Evolutionary conservation across 1,140 invertebrate genomes (phyloP), one percentile per base, ranked within the genome.

Genomic region (Bathynomus jamesi): DNA sequence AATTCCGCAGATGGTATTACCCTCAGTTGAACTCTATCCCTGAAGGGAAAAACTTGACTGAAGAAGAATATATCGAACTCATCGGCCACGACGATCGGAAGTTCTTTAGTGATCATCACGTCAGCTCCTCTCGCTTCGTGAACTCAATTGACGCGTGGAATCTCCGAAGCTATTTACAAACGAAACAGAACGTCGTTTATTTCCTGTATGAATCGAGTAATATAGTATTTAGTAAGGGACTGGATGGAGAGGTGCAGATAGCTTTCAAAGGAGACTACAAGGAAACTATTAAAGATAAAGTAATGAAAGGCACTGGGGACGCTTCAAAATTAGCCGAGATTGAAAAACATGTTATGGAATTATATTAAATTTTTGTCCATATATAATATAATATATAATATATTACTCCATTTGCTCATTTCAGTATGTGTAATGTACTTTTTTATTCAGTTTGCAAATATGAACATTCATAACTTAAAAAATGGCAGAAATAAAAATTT

Each of bases 61-160:
- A 76, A 21, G 69, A 67, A 29, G 29, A 69, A 25, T 70, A 64
- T 17, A n/a, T 53, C 29, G 40, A 68, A 28, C 24, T 70, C 4
- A 67, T 76, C 21, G 75, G 75, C 17, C 72, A 66, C 25, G 75
- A 76, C 21, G 75, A 76, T 30, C 71, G 75, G 13, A 62, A 71
- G 3, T 76, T 71, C 25, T 76, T 72, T 53, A 71, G 71, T n/a
- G 72, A 76, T 30, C 75, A 76, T 31, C 46, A 53, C 11, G 67
- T 76, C 0, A 46, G 61, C 5, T 76, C 75, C 10, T 73, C 65
- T 0, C 65, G 46, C 17, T 76, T 70, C 25, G 75, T 72, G 1
- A 13, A 67, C 28, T 69, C 75, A n/a, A 53, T 76, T 0, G 75
- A 76, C 63, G 71, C 75, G 0, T 76, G 75, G 75, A 76, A 76